Evolutionary conservation across 2,113 vertebrate species (phyloP).

Genomic region (Scalopus aquaticus): DNA sequence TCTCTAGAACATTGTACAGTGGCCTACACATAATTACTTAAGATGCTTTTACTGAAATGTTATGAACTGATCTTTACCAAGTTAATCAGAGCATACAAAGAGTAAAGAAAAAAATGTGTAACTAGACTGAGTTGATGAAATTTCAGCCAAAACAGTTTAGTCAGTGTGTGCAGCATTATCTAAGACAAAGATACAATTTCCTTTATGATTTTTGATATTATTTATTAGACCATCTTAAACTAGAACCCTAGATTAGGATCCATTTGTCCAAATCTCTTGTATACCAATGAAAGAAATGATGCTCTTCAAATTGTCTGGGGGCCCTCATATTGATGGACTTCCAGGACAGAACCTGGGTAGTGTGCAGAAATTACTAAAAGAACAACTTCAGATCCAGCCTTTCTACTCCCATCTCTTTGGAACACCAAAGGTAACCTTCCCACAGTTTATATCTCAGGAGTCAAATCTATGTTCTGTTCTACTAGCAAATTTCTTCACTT

Average conservation of each 20-base stretch:
- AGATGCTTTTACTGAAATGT: background rate
- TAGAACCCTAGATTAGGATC: background rate
- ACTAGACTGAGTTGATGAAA: background rate
- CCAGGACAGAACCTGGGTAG: background rate
- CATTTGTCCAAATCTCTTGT: background rate
- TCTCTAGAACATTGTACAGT: background rate
- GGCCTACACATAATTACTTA: background rate
- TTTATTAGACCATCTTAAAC: background rate
- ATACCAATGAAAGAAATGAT: background rate
- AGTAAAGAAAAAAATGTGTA: background rate
- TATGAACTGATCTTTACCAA: background rate
- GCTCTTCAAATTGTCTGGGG: background rate
- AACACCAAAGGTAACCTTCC: background rate
- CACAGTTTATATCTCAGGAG: background rate
- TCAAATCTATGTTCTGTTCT: background rate
- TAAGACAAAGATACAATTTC: background rate
- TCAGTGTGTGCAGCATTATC: background rate
- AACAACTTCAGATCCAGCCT: background rate
- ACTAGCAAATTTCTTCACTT: background rate
- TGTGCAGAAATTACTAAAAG: background rate
- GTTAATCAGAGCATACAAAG: background rate
- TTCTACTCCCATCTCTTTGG: background rate
- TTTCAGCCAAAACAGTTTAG: background rate
- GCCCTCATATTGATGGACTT: background rate
- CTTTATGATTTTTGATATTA: background rate